These are phyloP conservation scores for Centropristis striata DNA, from an alignment of 2,113 vertebrate species.

Conservation along the genomic window DNA sequence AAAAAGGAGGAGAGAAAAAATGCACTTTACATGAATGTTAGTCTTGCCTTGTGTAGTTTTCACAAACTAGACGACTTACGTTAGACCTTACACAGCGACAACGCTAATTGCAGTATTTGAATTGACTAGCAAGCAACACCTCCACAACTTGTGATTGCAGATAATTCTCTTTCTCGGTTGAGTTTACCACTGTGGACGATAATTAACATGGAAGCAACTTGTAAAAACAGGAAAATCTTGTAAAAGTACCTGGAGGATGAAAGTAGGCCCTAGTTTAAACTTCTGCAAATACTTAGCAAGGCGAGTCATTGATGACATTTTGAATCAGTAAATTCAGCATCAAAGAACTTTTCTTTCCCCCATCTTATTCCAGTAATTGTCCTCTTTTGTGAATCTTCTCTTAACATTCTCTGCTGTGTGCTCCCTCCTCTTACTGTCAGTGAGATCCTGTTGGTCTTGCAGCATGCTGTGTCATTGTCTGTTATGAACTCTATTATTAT, in stretches of 20 bases:
- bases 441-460: background rate
- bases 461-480: slow-evolving; percentile 20
- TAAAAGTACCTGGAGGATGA: background rate
- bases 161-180: background rate
- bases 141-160: slow-evolving; percentile 10
- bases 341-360: background rate
- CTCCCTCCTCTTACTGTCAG: background rate
- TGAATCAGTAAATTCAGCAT: background rate
- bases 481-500: slow-evolving; percentile 27
- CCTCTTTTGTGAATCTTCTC: too few relatives aligned
- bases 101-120: slow-evolving; percentile 18
- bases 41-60: too few relatives aligned
- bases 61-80: background rate
- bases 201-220: slow-evolving; percentile 25
- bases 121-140: slow-evolving; percentile 19
- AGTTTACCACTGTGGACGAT: background rate
- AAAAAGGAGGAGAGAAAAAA: too few relatives aligned
- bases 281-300: background rate
- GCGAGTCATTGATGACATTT: background rate
- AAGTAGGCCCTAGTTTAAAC: background rate
- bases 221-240: background rate
- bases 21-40: background rate
- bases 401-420: background rate
- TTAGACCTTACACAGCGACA: slow-evolving; percentile 7
- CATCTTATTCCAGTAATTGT: background rate